Conservation (phyloP, 2,888 invertebrate genomes). For the Brenthis ino region DNA sequence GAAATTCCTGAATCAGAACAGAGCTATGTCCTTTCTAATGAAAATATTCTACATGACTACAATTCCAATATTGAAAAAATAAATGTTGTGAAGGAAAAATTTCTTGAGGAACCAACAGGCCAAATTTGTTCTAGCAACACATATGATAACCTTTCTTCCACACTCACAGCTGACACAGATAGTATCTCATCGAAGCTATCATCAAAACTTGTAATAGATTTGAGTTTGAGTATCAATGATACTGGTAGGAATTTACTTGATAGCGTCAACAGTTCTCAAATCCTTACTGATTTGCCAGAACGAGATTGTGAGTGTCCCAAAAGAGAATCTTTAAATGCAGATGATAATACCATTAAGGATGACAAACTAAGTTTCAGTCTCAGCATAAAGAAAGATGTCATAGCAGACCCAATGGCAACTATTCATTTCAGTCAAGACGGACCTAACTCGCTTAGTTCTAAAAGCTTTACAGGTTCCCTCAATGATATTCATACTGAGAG, state of each 20-base stretch:
- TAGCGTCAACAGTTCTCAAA: conserved; percentile 37
- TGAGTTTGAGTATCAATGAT: conserved; percentile 61
- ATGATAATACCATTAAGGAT: conserved; percentile 41
- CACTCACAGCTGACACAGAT: conserved; percentile 42
- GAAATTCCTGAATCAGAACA: conserved; percentile 62
- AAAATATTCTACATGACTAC: conserved; percentile 36
- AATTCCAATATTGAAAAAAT: conserved; percentile 17
- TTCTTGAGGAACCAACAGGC: conserved; percentile 31
- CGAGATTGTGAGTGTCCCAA: conserved; percentile 57
- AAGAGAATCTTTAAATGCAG: conserved; percentile 20
- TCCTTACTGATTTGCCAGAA: conserved; percentile 61
- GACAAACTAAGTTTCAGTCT: conserved; percentile 47
- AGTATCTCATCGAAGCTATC: conserved; percentile 44
- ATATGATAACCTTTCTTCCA: conserved; percentile 44
- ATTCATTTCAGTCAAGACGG: conserved; percentile 53
- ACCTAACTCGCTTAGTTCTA: conserved; percentile 60
- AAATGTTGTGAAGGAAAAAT: conserved; percentile 43
- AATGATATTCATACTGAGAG: conserved; percentile 68
- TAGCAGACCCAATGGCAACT: conserved; percentile 46
- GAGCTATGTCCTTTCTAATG: conserved; percentile 47
- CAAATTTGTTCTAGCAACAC: conserved; percentile 34
- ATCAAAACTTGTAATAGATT: conserved; percentile 60
- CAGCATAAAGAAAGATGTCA: conserved; percentile 47
- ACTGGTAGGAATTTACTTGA: conserved; percentile 47
- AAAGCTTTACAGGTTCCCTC: conserved; percentile 76